A percentile compares a stretch with the other conserved stretches of the same genome.
Evolutionary conservation across 2,888 invertebrate genomes (phyloP).

Genomic region (Theretra japonica): DNA sequence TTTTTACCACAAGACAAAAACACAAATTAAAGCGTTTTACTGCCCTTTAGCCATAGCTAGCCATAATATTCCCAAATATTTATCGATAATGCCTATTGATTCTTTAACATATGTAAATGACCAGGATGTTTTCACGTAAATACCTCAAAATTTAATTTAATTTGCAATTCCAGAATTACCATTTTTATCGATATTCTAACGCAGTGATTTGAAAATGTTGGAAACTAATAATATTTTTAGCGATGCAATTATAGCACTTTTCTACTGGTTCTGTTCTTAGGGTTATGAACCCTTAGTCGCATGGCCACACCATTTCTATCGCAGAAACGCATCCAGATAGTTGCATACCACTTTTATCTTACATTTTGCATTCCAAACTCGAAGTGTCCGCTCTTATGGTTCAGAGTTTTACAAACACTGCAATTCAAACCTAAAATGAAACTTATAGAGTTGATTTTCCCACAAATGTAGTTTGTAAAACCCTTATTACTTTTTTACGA

Average conservation of each 20-base stretch:
- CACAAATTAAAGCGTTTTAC: no score
- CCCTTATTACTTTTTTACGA: constrained; percentile 16
- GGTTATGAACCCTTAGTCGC: neutral
- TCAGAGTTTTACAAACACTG: neutral
- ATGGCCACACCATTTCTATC: neutral
- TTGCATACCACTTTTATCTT: constrained; percentile 48
- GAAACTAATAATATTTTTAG: neutral
- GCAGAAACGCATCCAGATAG: constrained; percentile 41
- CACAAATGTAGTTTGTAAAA: neutral
- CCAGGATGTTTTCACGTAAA: neutral
- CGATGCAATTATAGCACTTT: neutral
- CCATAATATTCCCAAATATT: no score
- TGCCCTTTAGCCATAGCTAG: no score
- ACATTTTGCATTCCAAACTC: constrained; percentile 49
- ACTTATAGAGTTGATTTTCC: constrained; percentile 3
- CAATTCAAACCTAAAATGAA: neutral
- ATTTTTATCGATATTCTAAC: neutral
- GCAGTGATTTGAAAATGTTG: neutral
- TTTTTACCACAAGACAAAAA: no score
- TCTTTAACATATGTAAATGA: neutral
- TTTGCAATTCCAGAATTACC: neutral
- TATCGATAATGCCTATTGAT: neutral
- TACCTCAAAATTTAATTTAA: neutral
- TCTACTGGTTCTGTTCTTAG: no score
- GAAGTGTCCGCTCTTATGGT: constrained; percentile 40